These are phyloP conservation scores for Alviniconcha strummeri DNA, from an alignment of 2,888 invertebrate genomes.

Conservation along the genomic window DNA sequence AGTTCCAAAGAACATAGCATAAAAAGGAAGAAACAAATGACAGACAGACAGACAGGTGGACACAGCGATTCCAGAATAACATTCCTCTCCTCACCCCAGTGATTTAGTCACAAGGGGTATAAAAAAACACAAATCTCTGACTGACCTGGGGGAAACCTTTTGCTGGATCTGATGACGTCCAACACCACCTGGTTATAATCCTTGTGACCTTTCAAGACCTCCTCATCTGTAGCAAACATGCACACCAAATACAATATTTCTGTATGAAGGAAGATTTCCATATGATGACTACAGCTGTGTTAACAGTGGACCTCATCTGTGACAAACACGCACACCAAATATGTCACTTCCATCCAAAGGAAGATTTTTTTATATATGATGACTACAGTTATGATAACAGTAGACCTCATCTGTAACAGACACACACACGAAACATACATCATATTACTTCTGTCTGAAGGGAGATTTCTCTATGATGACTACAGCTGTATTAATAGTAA, in stretches of 20 bases:
- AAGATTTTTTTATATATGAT: neutral
- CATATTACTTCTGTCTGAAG: too few species aligned
- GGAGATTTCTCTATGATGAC: too few species aligned
- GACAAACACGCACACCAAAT: too few species aligned
- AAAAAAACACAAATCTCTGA: neutral
- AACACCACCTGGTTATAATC: slow-evolving; percentile 79
- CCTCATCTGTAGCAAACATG: slow-evolving; percentile 51
- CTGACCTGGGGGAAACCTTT: slow-evolving; percentile 86
- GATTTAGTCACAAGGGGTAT: too few species aligned
- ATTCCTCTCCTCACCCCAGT: neutral
- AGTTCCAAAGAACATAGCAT: neutral
- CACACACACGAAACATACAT: too few species aligned
- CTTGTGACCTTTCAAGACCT: slow-evolving; percentile 64
- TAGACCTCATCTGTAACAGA: neutral
- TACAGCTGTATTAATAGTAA: too few species aligned
- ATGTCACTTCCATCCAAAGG: too few species aligned
- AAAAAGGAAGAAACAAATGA: neutral
- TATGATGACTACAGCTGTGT: too few species aligned
- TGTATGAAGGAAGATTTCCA: too few species aligned
- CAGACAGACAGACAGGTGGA: too few species aligned
- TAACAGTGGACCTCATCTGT: too few species aligned
- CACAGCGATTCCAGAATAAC: neutral
- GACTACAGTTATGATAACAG: neutral
- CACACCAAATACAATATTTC: too few species aligned
- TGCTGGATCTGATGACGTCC: slow-evolving; percentile 92